Percentiles rank a stretch among this genome's conserved stretches.
Conservation (phyloP, 1,140 invertebrate genomes). For the Heterodera carotae region DNA sequence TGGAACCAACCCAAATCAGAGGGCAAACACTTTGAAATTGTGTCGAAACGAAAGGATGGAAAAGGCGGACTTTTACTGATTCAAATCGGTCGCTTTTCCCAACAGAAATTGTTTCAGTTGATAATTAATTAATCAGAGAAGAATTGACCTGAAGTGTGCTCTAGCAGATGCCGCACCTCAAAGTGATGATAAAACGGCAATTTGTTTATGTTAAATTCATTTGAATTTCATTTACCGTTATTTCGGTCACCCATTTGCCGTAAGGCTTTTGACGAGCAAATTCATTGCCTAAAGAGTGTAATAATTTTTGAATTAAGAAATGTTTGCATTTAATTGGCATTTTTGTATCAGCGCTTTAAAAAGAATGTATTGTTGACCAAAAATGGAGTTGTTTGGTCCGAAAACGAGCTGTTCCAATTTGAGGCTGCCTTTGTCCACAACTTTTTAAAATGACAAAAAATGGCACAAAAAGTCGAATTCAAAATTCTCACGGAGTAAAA, state of each 20-base stretch:
- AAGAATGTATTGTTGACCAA: conserved; percentile 42
- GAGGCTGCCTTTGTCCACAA: conserved; percentile 57
- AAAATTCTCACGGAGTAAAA: conserved; percentile 45
- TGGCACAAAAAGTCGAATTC: background rate
- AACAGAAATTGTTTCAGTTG: no score
- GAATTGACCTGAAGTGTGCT: conserved; percentile 57
- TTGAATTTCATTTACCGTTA: conserved; percentile 36
- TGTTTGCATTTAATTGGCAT: no score
- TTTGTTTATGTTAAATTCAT: background rate
- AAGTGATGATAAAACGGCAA: no score
- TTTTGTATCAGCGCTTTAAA: no score
- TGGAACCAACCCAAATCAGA: no score
- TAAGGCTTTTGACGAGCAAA: conserved; percentile 53
- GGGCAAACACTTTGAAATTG: no score
- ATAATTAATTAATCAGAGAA: background rate
- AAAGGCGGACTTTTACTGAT: no score
- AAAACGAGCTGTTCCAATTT: conserved; percentile 58
- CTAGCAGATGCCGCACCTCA: conserved; percentile 56
- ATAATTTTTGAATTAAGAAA: no score
- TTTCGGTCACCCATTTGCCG: conserved; percentile 57
- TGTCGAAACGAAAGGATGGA: no score
- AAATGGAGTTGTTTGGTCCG: conserved; percentile 50
- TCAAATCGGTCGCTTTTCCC: no score
- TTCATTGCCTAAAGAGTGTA: conserved; percentile 54
- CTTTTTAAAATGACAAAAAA: no score